Evolutionary conservation across 2,797 vertebrate species (phyloP).

Genomic region (Platalea minor): DNA sequence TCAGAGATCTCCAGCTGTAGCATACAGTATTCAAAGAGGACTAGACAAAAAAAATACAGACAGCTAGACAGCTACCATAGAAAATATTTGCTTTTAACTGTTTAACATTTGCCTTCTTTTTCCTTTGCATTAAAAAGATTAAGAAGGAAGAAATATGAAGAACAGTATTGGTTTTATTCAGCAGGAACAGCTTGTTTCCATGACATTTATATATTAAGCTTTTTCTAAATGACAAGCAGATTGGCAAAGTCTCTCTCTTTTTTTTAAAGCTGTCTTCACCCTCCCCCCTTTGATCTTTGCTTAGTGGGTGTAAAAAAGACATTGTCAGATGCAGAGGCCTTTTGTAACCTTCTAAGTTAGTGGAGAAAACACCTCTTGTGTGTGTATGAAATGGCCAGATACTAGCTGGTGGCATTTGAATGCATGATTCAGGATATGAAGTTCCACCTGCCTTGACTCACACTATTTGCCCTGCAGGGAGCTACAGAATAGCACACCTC

Average conservation of each 20-base stretch:
- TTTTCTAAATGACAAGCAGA: constrained; percentile 72
- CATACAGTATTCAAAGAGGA: background rate
- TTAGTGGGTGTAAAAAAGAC: constrained; percentile 48
- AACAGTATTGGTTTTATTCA: constrained; percentile 24
- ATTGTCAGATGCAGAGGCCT: background rate
- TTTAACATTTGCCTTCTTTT: constrained; percentile 63
- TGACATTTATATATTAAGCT: constrained; percentile 70
- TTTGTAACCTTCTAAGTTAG: background rate
- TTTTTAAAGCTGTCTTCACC: background rate
- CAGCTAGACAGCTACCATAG: background rate
- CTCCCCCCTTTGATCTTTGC: constrained; percentile 9
- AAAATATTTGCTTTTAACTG: constrained; percentile 60
- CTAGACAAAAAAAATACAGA: background rate
- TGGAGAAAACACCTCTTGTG: background rate
- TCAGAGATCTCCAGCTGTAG: background rate
- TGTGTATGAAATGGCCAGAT: background rate
- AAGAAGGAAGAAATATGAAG: constrained; percentile 34
- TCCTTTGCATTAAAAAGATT: constrained; percentile 54
- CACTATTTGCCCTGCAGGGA: background rate
- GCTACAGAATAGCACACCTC: background rate
- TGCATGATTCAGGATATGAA: background rate
- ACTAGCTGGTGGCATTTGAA: background rate
- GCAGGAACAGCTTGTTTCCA: constrained; percentile 62
- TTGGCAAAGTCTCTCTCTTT: constrained; percentile 55
- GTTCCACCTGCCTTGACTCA: background rate